phyloP scores from a whole-genome alignment of 2,113 vertebrate genomes.

The Hypanus sabinus region DNA sequence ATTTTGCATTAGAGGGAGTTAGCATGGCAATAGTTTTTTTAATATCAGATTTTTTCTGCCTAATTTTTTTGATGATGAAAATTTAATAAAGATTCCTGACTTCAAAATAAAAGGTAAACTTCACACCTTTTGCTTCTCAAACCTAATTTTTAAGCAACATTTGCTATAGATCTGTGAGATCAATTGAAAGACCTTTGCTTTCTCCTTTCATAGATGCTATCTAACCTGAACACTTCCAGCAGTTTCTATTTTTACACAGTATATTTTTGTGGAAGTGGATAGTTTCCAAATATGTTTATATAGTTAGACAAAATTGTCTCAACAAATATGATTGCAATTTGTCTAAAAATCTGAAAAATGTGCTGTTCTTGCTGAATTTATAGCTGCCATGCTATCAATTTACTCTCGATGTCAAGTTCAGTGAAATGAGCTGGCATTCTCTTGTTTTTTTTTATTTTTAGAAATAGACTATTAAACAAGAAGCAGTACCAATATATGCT shows the following conservation, averaged over 20 bases:
- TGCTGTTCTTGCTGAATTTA: neutral
- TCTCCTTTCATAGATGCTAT: neutral
- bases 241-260: neutral
- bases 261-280: neutral
- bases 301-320: neutral
- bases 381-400: neutral
- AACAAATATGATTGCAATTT: neutral
- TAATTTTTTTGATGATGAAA: neutral
- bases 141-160: too few species aligned
- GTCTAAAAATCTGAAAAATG: neutral
- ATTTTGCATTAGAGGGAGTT: neutral
- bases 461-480: neutral
- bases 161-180: neutral
- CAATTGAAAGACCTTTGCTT: neutral
- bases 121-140: too few species aligned
- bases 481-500: neutral
- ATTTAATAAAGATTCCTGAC: neutral
- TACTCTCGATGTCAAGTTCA: neutral
- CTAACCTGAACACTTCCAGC: neutral
- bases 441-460: too few species aligned
- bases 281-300: neutral
- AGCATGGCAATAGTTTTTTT: neutral
- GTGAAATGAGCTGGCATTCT: too few species aligned
- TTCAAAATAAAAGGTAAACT: too few species aligned
- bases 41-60: neutral